phyloP scores from a whole-genome alignment of 2,888 invertebrate genomes.

The Selenia dentaria region DNA sequence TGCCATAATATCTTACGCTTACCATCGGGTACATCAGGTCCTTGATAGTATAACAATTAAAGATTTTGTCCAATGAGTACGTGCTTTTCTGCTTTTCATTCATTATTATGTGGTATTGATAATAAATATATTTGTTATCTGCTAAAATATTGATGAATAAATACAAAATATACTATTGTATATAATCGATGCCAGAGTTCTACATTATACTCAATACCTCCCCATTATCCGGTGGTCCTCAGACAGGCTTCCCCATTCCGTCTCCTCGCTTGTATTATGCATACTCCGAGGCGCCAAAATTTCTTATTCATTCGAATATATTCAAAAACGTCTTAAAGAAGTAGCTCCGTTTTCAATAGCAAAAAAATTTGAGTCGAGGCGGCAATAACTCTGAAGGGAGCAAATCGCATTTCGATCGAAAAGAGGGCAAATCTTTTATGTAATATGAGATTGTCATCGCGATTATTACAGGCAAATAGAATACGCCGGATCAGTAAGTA shows the following conservation, averaged over 20 bases:
- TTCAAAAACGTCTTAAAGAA: conserved; percentile 75
- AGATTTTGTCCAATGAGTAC: too few species aligned
- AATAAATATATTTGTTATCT: too few species aligned
- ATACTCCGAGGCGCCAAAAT: conserved; percentile 69
- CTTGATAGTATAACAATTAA: too few species aligned
- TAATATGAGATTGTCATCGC: conserved; percentile 85
- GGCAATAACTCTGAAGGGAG: conserved; percentile 79
- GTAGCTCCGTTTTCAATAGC: conserved; percentile 72
- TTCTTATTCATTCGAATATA: conserved; percentile 78
- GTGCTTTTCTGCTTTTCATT: too few species aligned
- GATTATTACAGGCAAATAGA: conserved; percentile 85
- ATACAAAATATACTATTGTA: too few species aligned
- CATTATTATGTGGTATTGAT: too few species aligned
- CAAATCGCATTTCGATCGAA: conserved; percentile 83
- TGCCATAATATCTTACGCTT: too few species aligned
- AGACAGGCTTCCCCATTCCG: conserved; percentile 38
- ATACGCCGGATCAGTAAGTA: conserved; percentile 82
- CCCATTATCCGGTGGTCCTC: conserved; percentile 41
- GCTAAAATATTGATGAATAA: too few species aligned
- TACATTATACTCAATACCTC: conserved; percentile 24
- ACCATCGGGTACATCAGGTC: too few species aligned
- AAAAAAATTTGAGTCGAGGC: conserved; percentile 76
- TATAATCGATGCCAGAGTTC: conserved; percentile 39
- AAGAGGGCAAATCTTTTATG: conserved; percentile 84
- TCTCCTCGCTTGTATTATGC: conserved; percentile 55